phyloP scores from a whole-genome alignment of 2,113 vertebrate species.

The Lanius collurio region DNA sequence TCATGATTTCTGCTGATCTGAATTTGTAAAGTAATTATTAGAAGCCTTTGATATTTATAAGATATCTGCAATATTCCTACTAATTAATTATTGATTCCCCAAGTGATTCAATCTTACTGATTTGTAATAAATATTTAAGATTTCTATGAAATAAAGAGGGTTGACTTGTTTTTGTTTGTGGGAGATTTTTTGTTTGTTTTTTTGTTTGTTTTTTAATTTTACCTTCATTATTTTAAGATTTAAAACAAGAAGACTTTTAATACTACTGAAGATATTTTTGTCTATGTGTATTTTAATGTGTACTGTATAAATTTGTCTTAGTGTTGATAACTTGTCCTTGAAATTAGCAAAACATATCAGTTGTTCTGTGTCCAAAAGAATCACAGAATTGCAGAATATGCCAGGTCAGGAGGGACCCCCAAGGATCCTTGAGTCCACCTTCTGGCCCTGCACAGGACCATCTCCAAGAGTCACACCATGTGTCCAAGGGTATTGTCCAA shows the following conservation, averaged over 20 bases:
- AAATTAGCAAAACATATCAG: neutral
- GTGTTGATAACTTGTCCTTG: neutral
- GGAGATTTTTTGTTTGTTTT: fast-evolving
- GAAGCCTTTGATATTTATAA: conserved; percentile 73
- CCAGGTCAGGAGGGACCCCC: neutral
- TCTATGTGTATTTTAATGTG: neutral
- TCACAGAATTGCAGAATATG: neutral
- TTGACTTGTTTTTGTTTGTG: neutral
- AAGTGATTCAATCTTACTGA: conserved; percentile 54
- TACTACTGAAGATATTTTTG: neutral
- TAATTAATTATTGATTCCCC: conserved; percentile 74
- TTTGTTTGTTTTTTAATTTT: neutral
- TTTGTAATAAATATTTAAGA: conserved; percentile 69
- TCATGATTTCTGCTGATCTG: conserved; percentile 40
- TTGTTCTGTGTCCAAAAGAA: neutral
- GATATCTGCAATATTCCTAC: conserved; percentile 55
- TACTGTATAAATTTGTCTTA: neutral
- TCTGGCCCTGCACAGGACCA: too few relatives aligned
- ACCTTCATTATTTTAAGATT: neutral
- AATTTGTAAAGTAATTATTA: conserved; percentile 71
- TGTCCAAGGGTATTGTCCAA: neutral
- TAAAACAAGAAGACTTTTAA: neutral
- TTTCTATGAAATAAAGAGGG: conserved; percentile 26
- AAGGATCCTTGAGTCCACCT: neutral
- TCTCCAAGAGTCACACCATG: neutral